Conservation (phyloP, 1,140 invertebrate species). For the Drepana arcuata region DNA sequence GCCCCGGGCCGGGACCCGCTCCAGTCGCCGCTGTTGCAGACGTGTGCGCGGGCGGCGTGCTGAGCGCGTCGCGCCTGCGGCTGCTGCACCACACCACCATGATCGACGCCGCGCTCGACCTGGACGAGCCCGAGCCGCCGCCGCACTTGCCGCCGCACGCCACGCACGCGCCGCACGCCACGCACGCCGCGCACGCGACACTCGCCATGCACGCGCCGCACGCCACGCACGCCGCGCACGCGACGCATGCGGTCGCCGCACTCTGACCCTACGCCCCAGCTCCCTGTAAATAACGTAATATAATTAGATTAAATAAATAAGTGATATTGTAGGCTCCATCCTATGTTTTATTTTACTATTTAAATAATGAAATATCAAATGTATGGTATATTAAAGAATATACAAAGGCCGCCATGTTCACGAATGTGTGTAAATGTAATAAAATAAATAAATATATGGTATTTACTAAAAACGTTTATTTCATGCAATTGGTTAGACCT, state of each 20-base stretch:
- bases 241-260: no score
- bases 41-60: constrained; percentile 23
- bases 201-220: not conserved
- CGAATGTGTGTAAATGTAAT: no score
- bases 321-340: no score
- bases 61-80: constrained; percentile 69
- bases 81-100: constrained; percentile 87
- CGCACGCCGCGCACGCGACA: not conserved
- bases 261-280: not conserved
- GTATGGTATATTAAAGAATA: no score
- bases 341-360: no score
- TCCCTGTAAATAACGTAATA: constrained; percentile 8
- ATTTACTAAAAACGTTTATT: no score
- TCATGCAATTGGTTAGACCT: no score
- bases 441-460: no score
- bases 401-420: no score
- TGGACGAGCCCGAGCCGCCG: constrained; percentile 76
- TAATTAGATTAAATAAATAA: constrained; percentile 11
- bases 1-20: not conserved
- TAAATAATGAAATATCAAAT: no score
- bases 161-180: constrained; percentile 1
- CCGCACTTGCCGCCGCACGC: constrained; percentile 6
- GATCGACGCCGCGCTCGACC: constrained; percentile 88
- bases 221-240: not conserved
- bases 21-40: constrained; percentile 11